Evolutionary conservation across 2,888 invertebrate species (phyloP).

Genomic region (Bellardia bayeri): DNA sequence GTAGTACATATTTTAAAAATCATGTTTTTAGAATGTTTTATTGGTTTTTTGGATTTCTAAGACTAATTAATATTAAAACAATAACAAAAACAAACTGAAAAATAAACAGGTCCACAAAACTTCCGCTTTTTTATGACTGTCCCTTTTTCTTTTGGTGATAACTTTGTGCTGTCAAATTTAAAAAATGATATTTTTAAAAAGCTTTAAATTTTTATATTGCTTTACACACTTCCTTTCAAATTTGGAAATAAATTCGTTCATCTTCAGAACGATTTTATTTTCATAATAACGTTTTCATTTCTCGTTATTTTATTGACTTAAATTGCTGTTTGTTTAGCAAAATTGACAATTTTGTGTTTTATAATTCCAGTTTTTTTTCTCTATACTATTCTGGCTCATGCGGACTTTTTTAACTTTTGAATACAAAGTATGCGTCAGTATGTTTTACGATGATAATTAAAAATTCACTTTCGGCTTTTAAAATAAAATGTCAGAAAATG

Average conservation of each 20-base stretch:
- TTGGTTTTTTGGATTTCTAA: not conserved
- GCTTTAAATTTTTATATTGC: too few species aligned
- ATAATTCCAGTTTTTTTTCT: not conserved
- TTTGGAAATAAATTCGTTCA: not conserved
- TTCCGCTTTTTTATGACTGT: slow-evolving; percentile 9
- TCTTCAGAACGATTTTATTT: not conserved
- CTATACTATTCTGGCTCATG: not conserved
- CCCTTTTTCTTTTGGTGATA: not conserved
- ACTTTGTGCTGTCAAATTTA: not conserved
- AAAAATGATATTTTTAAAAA: not conserved
- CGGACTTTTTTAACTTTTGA: not conserved
- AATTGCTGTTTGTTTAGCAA: slow-evolving; percentile 4
- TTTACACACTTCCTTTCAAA: not conserved
- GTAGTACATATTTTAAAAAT: not conserved
- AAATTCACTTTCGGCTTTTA: not conserved
- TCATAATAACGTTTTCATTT: not conserved
- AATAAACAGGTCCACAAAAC: not conserved
- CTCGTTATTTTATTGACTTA: not conserved
- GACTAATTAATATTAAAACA: not conserved
- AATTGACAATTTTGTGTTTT: not conserved
- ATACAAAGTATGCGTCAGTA: not conserved
- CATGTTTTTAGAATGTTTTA: not conserved
- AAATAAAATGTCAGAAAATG: not conserved
- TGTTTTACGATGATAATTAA: not conserved
- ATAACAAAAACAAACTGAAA: not conserved